phyloP scores from a whole-genome alignment of 2,113 vertebrate genomes.

The Hydrochoerus hydrochaeris region DNA sequence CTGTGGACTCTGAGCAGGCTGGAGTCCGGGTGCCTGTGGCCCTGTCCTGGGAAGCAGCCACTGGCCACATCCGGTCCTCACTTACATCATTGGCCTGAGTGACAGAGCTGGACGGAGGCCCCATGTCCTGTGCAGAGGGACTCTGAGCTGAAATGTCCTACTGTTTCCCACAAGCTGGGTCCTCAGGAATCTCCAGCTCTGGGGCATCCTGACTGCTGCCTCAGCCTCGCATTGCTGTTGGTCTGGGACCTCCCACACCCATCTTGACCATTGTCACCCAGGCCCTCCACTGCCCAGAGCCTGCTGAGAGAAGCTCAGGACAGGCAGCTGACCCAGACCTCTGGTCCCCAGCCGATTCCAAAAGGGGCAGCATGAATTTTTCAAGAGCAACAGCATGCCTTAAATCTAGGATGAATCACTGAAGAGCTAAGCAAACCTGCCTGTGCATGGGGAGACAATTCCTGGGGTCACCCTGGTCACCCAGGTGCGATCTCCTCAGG shows the following conservation, averaged over 20 bases:
- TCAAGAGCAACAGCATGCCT: not conserved
- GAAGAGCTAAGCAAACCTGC: not conserved
- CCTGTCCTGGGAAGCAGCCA: not conserved
- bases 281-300: too few relatives aligned
- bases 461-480: too few relatives aligned
- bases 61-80: not conserved
- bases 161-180: not conserved
- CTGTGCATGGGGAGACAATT: fast-evolving
- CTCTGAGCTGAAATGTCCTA: not conserved
- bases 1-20: not conserved
- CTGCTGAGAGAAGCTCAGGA: not conserved
- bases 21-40: not conserved
- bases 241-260: not conserved
- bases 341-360: not conserved
- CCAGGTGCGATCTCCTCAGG: not conserved
- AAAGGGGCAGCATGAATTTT: not conserved
- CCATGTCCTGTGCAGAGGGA: not conserved
- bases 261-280: fast-evolving
- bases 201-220: not conserved
- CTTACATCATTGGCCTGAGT: not conserved
- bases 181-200: not conserved
- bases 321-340: too few relatives aligned
- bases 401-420: not conserved
- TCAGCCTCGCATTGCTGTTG: not conserved
- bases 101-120: not conserved